Percentiles rank a stretch among this genome's conserved stretches.
phyloP scores from a whole-genome alignment of 2,888 invertebrate species.

The Lasioglossum vierecki region DNA sequence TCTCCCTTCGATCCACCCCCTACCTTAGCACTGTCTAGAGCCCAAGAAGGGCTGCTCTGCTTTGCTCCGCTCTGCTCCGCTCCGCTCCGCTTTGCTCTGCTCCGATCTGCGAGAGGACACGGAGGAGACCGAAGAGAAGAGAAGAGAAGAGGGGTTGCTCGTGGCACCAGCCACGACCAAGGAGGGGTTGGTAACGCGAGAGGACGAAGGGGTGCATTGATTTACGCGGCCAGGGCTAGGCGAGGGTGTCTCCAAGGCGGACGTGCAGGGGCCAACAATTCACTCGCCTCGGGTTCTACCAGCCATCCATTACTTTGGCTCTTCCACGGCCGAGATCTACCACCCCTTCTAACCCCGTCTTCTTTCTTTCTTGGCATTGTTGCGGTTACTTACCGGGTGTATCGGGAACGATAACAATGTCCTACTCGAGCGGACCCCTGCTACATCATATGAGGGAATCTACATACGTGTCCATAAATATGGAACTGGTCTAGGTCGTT shows the following conservation, averaged over 20 bases:
- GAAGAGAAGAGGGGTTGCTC: conserved; percentile 49
- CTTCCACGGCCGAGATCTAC: conserved; percentile 57
- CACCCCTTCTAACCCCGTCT: conserved; percentile 14
- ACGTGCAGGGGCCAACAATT: conserved; percentile 82
- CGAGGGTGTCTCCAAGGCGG: conserved; percentile 81
- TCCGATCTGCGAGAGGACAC: conserved; percentile 49
- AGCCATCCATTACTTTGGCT: conserved; percentile 81
- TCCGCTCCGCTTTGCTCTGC: conserved; percentile 6
- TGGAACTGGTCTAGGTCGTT: too few species aligned
- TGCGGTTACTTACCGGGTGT: conserved; percentile 80
- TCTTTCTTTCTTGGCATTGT: conserved; percentile 75
- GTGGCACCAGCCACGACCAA: conserved; percentile 47
- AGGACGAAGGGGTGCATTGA: conserved; percentile 80
- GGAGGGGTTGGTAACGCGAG: conserved; percentile 62
- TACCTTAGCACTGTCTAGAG: conserved; percentile 50
- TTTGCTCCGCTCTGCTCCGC: conserved; percentile 32
- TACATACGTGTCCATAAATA: too few species aligned
- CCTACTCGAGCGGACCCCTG: neutral
- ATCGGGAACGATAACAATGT: conserved; percentile 64
- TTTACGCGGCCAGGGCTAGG: conserved; percentile 80
- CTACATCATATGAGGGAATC: neutral
- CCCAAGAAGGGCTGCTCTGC: conserved; percentile 55
- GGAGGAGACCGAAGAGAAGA: conserved; percentile 54
- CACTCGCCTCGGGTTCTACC: conserved; percentile 82
- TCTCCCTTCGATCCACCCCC: neutral